Evolutionary conservation across 92 coral and sea anemone genomes (phyloP), one percentile per base, ranked within the genome.

Genomic region (Porites lobata): DNA sequence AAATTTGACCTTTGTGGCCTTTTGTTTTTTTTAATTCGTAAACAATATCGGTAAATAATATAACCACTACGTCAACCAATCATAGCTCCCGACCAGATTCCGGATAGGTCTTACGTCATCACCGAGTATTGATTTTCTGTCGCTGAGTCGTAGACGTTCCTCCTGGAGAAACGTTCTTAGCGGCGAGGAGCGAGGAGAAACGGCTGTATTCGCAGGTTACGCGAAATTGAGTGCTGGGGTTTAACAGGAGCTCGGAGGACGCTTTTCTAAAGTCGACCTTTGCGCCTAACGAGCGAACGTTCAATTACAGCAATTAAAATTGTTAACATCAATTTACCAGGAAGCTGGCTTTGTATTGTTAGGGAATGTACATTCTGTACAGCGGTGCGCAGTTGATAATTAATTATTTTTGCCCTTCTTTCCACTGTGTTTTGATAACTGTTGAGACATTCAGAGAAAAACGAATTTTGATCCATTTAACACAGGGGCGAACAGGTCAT

Each of bases 391-490:
- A 81, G 67, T 43, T 26, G 10, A 24, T 11, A 13, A 3, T 32
- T 32, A 38, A 76, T 81, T 26, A 24, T 68, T 17, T 81, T 81
- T 67, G 21, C 29, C 8, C 18, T 54, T 24, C 54, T 38, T 1
- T 62, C 50, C 18, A 67, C 66, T 26, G n/a, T 6, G 85, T 50
- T 3, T 38, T 38, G 6, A 50, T 29, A 69, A 52, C 22, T 54
- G 38, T 80, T 26, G 76, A 81, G 54, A 53, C 67, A 56, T 70
- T 77, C 69, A 59, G 14, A 9, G 80, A 17, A 26, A 76, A 76
- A 76, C 20, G 8, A 76, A 19, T 47, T 22, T 22, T 22, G 24
- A 22, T 22, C 24, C 24, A 22, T 22, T 22, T 22, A 22, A 22
- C 24, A 22, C 24, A 43, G 0, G 54, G 47, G 47, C 20, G 57